Percentiles rank a stretch among this genome's conserved stretches.
phyloP scores from a whole-genome alignment of 2,888 invertebrate species.

The Melinaea marsaeus region DNA sequence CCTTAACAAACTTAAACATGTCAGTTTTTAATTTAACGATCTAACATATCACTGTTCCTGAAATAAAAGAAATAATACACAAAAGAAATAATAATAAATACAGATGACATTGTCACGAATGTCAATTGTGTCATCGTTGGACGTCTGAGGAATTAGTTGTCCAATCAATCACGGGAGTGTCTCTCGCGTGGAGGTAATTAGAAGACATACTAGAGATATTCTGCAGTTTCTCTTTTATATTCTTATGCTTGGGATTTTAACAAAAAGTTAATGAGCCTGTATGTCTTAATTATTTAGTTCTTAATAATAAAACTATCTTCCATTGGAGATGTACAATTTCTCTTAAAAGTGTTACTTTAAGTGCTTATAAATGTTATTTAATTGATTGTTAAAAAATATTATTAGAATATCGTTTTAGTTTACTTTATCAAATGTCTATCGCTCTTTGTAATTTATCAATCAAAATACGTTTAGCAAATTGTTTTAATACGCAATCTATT shows the following conservation, averaged over 20 bases:
- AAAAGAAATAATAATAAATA: constrained; percentile 10
- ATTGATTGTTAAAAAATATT: too few relatives aligned
- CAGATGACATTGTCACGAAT: constrained; percentile 35
- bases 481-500: constrained; percentile 31
- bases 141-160: constrained; percentile 70
- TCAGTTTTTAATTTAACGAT: constrained; percentile 1
- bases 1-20: neutral
- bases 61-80: neutral
- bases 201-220: constrained; percentile 41
- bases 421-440: too few relatives aligned
- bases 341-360: too few relatives aligned
- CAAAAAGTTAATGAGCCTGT: neutral
- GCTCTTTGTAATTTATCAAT: too few relatives aligned
- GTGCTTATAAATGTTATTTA: neutral
- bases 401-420: too few relatives aligned
- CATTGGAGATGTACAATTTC: too few relatives aligned
- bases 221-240: constrained; percentile 21
- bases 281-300: neutral
- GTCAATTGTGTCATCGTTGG: constrained; percentile 57
- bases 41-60: neutral
- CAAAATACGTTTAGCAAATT: too few relatives aligned
- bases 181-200: constrained; percentile 72
- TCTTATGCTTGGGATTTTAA: neutral
- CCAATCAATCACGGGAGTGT: constrained; percentile 73
- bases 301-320: too few relatives aligned